Evolutionary conservation across 2,113 vertebrate genomes (phyloP).

Genomic region (Merops nubicus): DNA sequence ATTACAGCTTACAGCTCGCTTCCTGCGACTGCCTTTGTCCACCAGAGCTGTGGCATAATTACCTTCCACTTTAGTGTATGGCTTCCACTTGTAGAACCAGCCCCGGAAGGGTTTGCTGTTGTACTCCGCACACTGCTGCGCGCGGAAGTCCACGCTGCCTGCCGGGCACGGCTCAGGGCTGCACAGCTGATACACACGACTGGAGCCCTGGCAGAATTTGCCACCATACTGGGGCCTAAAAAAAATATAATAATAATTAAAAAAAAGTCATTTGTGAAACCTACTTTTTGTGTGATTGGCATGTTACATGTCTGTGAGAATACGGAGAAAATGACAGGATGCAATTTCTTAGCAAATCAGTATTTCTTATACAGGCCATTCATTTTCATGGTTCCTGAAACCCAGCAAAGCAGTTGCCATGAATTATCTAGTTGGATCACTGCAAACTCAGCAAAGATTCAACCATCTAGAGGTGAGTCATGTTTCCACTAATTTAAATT

Average conservation of each 20-base stretch:
- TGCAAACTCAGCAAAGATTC: constrained; percentile 50
- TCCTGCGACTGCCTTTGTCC: not conserved
- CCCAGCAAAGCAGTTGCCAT: not conserved
- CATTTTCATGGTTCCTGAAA: constrained; percentile 12
- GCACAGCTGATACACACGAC: constrained; percentile 90
- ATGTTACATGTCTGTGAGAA: not conserved
- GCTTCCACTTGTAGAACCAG: constrained; percentile 99
- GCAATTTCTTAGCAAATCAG: not conserved
- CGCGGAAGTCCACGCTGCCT: constrained; percentile 84
- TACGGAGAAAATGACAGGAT: not conserved
- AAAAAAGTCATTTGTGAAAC: not conserved
- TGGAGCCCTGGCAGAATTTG: constrained; percentile 88
- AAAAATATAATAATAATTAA: not conserved
- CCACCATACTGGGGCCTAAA: constrained; percentile 92
- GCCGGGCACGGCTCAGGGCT: constrained; percentile 80
- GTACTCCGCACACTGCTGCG: constrained; percentile 94
- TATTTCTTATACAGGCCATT: not conserved
- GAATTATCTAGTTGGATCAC: not conserved
- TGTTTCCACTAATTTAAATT: constrained; percentile 32
- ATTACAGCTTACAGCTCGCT: not conserved
- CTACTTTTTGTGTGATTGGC: not conserved
- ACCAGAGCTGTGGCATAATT: not conserved
- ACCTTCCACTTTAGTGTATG: constrained; percentile 98
- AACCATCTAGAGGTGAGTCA: not conserved
- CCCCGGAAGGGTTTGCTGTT: constrained; percentile 98